Base-by-base conservation (phyloP, 2,113 vertebrate species). In the Aldabrachelys gigantea region DNA sequence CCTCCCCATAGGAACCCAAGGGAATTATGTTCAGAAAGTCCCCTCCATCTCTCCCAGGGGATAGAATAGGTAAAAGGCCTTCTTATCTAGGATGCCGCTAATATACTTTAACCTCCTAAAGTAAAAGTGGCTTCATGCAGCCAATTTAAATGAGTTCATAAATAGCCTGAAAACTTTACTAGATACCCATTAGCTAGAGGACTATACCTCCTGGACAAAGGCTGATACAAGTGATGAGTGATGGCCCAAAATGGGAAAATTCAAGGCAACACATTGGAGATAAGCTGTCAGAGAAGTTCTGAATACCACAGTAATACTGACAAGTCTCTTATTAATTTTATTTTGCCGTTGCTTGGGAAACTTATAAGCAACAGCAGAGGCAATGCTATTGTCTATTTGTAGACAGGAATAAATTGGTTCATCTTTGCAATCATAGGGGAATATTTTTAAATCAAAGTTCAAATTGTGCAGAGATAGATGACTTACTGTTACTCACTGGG, bases 11-110 rank as follows among this genome's bases (percentile, higher is more conserved):
- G 69, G 88, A 87, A 91, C 53, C 91, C 80, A 89, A 49, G 44
- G 82, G 59, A 94, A 88, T 75, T 89, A 49, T 91, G 92, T 91
- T 89, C 52, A 92, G 35, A 92, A 41, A 89, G 6, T 3, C 7
- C 72, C 27, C 3, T 27, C 44, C 35, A 6, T 56, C 75, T 90
- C 49, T 49, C 59, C 81, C 65, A 47, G 10, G 50, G 50, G 69
- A 6, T 4, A 82, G 24, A 41, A 90, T 56, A 84, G 78, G 50
- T 19, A 85, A 84, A 92, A 27, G 31, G 44, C 50, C 78, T 76
- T 62, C 85, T 29, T 69, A 17, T 38, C 1, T 9, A 65, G 84
- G 92, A 69, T 56, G 80, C 35, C 62, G 59, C 29, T 84, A 83
- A 24, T 80, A 35, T 44, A 10, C 35, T 62, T 65, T n/a, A 75